These are phyloP conservation scores for Machimus atricapillus DNA, from an alignment of 2,888 invertebrate species.

Conservation along the genomic window DNA sequence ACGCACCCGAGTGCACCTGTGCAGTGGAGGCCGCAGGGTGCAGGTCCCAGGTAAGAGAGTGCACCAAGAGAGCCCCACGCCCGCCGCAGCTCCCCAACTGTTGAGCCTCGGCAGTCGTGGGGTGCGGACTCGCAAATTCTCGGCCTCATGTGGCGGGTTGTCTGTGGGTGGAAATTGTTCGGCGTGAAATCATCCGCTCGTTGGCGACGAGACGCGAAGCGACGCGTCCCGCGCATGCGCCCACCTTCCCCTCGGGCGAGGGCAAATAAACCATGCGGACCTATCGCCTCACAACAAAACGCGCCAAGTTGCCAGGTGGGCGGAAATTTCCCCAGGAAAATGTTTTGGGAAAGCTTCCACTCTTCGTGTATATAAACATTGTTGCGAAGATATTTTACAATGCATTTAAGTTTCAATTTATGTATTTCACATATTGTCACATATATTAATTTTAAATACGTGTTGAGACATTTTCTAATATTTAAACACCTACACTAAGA, in stretches of 20 bases:
- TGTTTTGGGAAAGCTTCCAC: background rate
- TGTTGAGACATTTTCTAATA: no score
- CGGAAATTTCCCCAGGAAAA: background rate
- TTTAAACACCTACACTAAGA: no score
- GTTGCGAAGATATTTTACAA: background rate
- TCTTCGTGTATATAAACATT: background rate
- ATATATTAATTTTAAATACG: background rate
- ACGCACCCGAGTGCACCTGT: background rate
- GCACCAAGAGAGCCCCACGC: background rate
- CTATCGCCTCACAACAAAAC: background rate
- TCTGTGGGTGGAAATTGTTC: constrained; percentile 29
- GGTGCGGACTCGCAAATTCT: constrained; percentile 7
- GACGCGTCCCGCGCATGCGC: background rate
- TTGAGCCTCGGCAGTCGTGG: background rate
- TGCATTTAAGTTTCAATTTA: background rate
- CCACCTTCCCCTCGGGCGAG: background rate
- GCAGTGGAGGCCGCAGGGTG: background rate
- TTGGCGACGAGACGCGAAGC: background rate
- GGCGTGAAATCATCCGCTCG: constrained; percentile 9
- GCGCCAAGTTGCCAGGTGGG: background rate
- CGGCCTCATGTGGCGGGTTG: constrained; percentile 9
- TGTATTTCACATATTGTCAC: background rate
- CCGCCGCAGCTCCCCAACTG: background rate
- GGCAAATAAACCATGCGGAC: constrained; percentile 6
- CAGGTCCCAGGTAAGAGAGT: background rate